Conservation (phyloP, 2,888 invertebrate genomes). For the Campoletis raptor region DNA sequence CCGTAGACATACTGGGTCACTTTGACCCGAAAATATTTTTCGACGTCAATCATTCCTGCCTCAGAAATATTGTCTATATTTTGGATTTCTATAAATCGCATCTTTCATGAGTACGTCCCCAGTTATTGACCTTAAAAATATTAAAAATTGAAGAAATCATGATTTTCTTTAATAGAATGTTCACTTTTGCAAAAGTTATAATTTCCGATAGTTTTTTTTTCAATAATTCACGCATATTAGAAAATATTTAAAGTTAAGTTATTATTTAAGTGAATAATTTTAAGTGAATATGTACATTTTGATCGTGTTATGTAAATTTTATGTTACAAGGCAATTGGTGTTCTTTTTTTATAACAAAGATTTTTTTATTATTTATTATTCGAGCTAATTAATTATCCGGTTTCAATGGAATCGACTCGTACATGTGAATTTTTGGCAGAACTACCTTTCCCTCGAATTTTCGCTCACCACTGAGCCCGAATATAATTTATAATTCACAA, state of each 20-base stretch:
- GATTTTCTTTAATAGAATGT: too few relatives aligned
- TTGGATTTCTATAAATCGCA: too few relatives aligned
- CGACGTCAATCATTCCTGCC: background rate
- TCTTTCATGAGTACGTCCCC: too few relatives aligned
- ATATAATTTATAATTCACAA: slow-evolving; percentile 77
- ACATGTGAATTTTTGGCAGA: background rate
- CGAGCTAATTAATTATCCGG: background rate
- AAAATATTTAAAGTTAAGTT: too few relatives aligned
- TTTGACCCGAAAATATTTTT: background rate
- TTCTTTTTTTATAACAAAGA: background rate
- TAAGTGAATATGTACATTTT: too few relatives aligned
- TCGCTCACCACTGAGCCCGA: slow-evolving; percentile 44
- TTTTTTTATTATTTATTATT: background rate
- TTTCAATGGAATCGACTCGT: background rate
- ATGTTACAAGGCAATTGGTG: background rate
- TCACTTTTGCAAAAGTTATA: too few relatives aligned
- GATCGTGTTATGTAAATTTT: background rate
- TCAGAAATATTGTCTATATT: too few relatives aligned
- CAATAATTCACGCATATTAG: too few relatives aligned
- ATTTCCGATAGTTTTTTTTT: too few relatives aligned
- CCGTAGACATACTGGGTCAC: background rate
- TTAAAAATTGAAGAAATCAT: too few relatives aligned
- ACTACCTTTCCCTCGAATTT: slow-evolving; percentile 21
- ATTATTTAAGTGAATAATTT: too few relatives aligned
- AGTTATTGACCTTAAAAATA: too few relatives aligned